Percentiles rank a stretch among this genome's conserved stretches.
Conservation (phyloP, 2,113 vertebrate genomes). For the Spilogale gracilis region DNA sequence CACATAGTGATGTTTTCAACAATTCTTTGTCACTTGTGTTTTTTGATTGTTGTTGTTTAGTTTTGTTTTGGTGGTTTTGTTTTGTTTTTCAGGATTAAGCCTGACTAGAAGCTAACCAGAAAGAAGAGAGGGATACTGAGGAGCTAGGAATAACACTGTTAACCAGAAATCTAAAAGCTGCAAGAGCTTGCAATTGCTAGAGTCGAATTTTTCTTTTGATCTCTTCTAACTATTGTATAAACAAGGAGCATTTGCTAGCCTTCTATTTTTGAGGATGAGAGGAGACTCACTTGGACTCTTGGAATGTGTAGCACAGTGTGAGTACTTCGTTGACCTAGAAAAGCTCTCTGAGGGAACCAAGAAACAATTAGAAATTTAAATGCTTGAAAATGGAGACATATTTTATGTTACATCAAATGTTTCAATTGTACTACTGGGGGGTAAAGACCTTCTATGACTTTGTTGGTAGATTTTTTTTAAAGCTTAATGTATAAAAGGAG, state of each 20-base stretch:
- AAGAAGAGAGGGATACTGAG: background rate
- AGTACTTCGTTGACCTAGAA: slow-evolving; percentile 75
- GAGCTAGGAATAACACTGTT: background rate
- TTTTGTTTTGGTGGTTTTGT: background rate
- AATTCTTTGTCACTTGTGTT: background rate
- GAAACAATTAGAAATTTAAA: slow-evolving; percentile 80
- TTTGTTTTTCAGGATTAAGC: background rate
- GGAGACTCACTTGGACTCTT: slow-evolving; percentile 35
- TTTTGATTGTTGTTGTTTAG: background rate
- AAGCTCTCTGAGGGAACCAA: slow-evolving; percentile 56
- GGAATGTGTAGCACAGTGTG: slow-evolving; percentile 52
- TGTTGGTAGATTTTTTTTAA: slow-evolving; percentile 23
- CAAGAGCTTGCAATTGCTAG: background rate
- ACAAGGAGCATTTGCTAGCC: background rate
- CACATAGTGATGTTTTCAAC: background rate
- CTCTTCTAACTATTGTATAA: slow-evolving; percentile 15
- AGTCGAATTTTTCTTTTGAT: background rate
- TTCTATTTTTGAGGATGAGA: background rate
- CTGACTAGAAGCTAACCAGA: background rate
- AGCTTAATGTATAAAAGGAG: slow-evolving; percentile 20
- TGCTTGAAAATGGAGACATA: slow-evolving; percentile 69
- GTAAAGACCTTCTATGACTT: slow-evolving; percentile 75
- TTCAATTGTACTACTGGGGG: slow-evolving; percentile 62
- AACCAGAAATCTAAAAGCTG: background rate
- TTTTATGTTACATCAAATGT: slow-evolving; percentile 77